Conservation (phyloP, 2,797 vertebrate genomes). For the Cryptoblepharus egeriae region DNA sequence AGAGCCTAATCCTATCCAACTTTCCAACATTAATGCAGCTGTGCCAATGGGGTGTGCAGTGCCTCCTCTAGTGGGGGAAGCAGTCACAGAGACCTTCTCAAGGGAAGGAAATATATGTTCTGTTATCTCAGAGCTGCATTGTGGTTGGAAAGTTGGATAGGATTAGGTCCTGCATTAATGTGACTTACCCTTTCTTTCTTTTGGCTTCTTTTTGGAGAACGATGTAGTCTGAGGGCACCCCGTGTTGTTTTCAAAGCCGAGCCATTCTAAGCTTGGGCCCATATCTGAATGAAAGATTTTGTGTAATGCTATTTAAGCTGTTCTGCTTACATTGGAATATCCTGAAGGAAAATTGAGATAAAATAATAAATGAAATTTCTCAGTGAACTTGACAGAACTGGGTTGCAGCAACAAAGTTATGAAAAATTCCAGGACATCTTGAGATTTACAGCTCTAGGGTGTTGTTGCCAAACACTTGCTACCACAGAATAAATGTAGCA, state of each 20-base stretch:
- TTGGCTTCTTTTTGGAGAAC: not conserved
- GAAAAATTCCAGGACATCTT: not conserved
- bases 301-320: not conserved
- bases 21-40: no score
- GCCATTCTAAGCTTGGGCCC: not conserved
- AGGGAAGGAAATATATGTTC: no score
- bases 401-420: not conserved
- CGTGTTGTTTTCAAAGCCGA: not conserved
- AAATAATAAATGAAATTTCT: not conserved
- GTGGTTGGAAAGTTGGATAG: no score
- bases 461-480: not conserved
- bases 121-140: no score
- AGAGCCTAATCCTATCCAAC: no score
- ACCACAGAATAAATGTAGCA: not conserved
- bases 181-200: not conserved
- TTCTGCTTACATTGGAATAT: not conserved
- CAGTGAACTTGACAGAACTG: not conserved
- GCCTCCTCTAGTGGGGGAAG: no score
- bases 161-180: not conserved
- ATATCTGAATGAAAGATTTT: not conserved
- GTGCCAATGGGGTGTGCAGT: no score
- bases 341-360: not conserved
- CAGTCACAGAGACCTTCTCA: no score
- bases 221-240: not conserved
- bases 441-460: not conserved